phyloP scores from a whole-genome alignment of 2,113 vertebrate species.

The Myrmecophaga tridactyla region DNA sequence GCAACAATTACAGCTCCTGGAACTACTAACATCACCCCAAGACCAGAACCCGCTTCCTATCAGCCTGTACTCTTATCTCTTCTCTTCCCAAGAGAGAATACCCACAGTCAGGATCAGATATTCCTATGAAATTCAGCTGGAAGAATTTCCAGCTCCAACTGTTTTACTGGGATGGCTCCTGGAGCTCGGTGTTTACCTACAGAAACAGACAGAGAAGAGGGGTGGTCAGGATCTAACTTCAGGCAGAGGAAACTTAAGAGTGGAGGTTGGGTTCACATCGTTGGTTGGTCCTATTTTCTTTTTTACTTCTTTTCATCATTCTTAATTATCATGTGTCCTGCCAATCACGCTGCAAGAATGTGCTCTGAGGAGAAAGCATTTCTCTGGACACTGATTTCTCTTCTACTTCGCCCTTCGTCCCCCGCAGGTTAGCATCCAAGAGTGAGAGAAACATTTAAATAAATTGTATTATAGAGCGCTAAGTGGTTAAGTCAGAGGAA shows the following conservation, averaged over 20 bases:
- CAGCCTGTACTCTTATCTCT: background rate
- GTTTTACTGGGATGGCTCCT: fast-evolving
- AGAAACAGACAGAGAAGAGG: background rate
- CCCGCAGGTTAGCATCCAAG: background rate
- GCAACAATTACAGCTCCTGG: background rate
- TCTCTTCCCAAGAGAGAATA: background rate
- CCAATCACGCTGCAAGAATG: background rate
- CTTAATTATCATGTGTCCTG: background rate
- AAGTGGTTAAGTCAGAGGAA: too few species aligned
- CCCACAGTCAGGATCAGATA: background rate
- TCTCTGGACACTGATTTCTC: background rate
- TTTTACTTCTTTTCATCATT: background rate
- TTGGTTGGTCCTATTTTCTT: background rate
- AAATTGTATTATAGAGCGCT: fast-evolving
- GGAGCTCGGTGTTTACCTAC: background rate
- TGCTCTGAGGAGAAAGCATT: background rate
- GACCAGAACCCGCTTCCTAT: background rate
- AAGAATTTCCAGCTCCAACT: background rate
- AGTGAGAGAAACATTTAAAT: background rate
- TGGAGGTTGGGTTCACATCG: background rate
- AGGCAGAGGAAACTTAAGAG: background rate
- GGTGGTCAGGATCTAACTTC: background rate
- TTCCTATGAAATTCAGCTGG: background rate
- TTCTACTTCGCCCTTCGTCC: too few species aligned
- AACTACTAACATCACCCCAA: background rate